These are phyloP conservation scores for Oxystoma pomonae DNA, from an alignment of 2,888 invertebrate genomes.

Conservation along the genomic window DNA sequence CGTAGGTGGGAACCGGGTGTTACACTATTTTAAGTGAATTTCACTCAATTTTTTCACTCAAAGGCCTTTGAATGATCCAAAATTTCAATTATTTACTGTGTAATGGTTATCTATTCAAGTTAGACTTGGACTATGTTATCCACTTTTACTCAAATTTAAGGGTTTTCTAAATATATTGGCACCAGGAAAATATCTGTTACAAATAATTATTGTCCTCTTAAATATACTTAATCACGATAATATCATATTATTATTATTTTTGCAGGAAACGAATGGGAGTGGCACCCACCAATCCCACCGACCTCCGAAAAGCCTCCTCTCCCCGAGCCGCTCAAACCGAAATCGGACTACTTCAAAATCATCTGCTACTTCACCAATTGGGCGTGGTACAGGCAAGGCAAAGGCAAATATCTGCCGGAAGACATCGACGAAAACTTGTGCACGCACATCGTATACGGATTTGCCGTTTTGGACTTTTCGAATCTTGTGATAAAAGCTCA, in stretches of 20 bases:
- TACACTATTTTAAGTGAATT: too few relatives aligned
- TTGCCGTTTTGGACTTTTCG: constrained; percentile 83
- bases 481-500: constrained; percentile 76
- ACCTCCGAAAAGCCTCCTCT: constrained; percentile 44
- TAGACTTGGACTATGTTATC: too few relatives aligned
- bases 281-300: constrained; percentile 39
- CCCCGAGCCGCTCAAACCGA: constrained; percentile 49
- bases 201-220: too few relatives aligned
- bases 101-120: too few relatives aligned
- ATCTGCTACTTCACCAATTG: constrained; percentile 93
- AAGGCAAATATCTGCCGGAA: constrained; percentile 80
- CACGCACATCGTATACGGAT: constrained; percentile 90
- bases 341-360: constrained; percentile 70
- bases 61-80: too few relatives aligned
- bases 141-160: too few relatives aligned
- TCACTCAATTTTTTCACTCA: too few relatives aligned
- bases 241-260: not conserved
- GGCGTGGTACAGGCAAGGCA: constrained; percentile 85
- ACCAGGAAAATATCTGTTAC: too few relatives aligned
- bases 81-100: too few relatives aligned
- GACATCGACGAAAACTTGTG: constrained; percentile 84
- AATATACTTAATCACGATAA: too few relatives aligned
- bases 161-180: too few relatives aligned
- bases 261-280: constrained; percentile 34
- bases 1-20: too few relatives aligned